phyloP scores from a whole-genome alignment of 2,113 vertebrate genomes.

The Dermatemys mawii region DNA sequence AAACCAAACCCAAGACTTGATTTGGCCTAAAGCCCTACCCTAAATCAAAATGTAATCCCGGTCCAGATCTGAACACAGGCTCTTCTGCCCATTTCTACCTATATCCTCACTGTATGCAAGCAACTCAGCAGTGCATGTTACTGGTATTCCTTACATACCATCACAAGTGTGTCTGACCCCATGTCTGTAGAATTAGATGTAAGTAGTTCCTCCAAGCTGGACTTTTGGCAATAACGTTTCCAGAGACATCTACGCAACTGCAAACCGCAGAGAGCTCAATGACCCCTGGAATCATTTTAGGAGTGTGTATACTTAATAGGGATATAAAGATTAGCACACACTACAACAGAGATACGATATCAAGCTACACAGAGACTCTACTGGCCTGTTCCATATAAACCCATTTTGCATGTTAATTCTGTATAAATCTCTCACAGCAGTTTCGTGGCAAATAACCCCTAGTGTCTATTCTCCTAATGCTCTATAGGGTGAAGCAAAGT shows the following conservation, averaged over 20 bases:
- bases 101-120: neutral
- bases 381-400: neutral
- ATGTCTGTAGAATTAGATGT: neutral
- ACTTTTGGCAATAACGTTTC: neutral
- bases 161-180: neutral
- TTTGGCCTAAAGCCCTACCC: neutral
- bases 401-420: neutral
- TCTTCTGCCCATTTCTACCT: neutral
- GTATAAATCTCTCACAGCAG: neutral
- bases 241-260: neutral
- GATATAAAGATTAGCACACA: neutral
- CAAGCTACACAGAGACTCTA: neutral
- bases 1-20: neutral
- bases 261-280: neutral
- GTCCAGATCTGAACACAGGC: neutral
- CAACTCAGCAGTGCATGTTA: neutral
- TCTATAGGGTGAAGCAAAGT: conserved; percentile 32
- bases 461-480: neutral
- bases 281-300: neutral
- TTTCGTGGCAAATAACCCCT: neutral
- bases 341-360: neutral
- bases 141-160: neutral
- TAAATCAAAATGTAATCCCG: neutral
- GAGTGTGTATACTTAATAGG: neutral
- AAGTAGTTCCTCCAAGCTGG: neutral